These are phyloP conservation scores for Coracopsis vasa DNA, from an alignment of 2,113 vertebrate species.

Conservation along the genomic window DNA sequence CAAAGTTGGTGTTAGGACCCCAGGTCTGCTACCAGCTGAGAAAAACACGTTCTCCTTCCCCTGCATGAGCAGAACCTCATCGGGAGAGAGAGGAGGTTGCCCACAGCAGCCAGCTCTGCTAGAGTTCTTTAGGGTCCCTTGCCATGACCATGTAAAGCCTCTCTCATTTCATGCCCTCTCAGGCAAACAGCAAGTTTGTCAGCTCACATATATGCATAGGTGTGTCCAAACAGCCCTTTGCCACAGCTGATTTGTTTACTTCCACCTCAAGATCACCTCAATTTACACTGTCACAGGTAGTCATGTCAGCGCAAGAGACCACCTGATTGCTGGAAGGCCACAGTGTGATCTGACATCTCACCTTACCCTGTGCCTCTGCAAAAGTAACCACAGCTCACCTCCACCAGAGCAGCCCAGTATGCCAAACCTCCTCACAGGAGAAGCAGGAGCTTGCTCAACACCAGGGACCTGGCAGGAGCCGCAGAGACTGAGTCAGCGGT, in stretches of 20 bases:
- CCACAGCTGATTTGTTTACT: background rate
- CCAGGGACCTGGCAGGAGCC: background rate
- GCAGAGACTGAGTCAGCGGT: background rate
- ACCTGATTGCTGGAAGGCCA: background rate
- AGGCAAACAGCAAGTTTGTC: background rate
- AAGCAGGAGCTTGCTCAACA: rapidly evolving
- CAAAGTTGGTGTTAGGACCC: background rate
- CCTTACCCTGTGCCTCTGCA: rapidly evolving
- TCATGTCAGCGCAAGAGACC: rapidly evolving
- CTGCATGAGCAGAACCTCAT: background rate
- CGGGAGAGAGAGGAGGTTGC: background rate
- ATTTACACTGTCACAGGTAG: background rate
- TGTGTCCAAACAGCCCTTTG: background rate
- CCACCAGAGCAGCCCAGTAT: background rate
- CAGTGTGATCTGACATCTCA: background rate
- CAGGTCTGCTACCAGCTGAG: background rate
- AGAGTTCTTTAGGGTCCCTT: background rate
- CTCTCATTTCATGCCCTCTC: background rate
- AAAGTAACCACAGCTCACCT: background rate
- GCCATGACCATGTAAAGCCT: background rate
- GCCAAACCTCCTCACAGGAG: background rate
- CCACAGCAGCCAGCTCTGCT: background rate
- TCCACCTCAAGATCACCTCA: background rate
- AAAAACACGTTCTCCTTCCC: background rate
- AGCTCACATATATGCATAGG: background rate